Evolutionary conservation across 2,113 vertebrate species (phyloP).

Genomic region (Sylvia atricapilla): DNA sequence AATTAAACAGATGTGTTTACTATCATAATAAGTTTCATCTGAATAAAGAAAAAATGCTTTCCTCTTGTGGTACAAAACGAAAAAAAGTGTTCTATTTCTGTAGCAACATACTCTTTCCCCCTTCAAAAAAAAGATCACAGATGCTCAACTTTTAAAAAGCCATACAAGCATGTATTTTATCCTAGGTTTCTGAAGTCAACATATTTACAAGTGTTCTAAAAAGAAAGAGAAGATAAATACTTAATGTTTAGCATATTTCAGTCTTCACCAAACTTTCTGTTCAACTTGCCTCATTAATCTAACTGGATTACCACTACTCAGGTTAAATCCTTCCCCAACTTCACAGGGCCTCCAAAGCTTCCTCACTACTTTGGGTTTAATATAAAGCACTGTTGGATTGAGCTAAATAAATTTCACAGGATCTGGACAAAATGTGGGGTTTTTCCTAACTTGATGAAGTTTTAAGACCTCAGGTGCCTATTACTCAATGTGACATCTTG

Average conservation of each 20-base stretch:
- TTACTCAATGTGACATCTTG: background rate
- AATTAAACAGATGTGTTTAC: background rate
- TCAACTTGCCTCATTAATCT: background rate
- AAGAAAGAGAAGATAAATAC: background rate
- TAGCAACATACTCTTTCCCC: background rate
- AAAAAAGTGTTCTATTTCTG: background rate
- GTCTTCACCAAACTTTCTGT: background rate
- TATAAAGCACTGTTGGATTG: background rate
- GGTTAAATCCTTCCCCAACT: background rate
- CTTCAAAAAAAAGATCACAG: background rate
- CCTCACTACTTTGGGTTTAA: background rate
- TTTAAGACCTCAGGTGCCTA: background rate
- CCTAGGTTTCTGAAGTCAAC: background rate
- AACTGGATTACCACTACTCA: background rate
- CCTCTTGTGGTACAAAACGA: background rate
- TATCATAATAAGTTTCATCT: background rate
- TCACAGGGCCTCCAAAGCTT: background rate
- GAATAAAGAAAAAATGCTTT: background rate
- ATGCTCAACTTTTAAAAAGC: background rate
- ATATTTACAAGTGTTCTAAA: background rate
- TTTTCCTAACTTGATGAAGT: background rate
- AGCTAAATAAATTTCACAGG: background rate
- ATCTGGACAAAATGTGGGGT: background rate
- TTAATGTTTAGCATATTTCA: background rate
- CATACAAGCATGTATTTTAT: background rate